These are phyloP conservation scores for Drosophila serrata DNA, from an alignment of 1,140 invertebrate species.

Conservation along the genomic window DNA sequence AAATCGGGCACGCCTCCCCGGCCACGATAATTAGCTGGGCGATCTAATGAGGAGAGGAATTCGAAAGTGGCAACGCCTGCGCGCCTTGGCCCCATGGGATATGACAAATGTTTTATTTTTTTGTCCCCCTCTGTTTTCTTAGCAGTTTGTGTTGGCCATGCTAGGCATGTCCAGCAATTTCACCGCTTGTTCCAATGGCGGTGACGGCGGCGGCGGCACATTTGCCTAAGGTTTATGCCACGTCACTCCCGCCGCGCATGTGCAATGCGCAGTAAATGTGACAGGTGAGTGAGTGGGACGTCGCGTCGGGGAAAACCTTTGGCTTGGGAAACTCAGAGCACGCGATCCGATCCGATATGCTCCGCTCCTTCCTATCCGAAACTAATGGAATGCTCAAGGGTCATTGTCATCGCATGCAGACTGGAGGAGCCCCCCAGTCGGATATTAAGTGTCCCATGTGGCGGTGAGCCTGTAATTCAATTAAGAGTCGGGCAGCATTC, in stretches of 20 bases:
- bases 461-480: constrained; percentile 47
- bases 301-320: constrained; percentile 62
- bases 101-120: constrained; percentile 56
- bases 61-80: constrained; percentile 46
- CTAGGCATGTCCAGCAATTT: constrained; percentile 53
- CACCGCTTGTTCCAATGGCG: constrained; percentile 34
- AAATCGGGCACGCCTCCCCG: constrained; percentile 42
- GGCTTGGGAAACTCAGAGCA: constrained; percentile 63
- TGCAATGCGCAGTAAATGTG: constrained; percentile 52
- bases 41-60: constrained; percentile 66
- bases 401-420: constrained; percentile 52
- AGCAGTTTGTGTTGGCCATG: constrained; percentile 36
- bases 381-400: constrained; percentile 55
- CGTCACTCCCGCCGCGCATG: constrained; percentile 66
- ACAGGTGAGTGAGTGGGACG: constrained; percentile 49
- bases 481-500: constrained; percentile 34
- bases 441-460: constrained; percentile 15
- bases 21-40: constrained; percentile 57
- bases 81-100: constrained; percentile 32
- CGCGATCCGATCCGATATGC: constrained; percentile 34
- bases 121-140: neutral
- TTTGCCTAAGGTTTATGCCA: constrained; percentile 57
- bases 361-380: constrained; percentile 21
- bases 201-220: constrained; percentile 27
- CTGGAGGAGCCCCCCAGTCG: constrained; percentile 15